phyloP scores from a whole-genome alignment of 2,888 invertebrate species.

The Microchrysa polita region DNA sequence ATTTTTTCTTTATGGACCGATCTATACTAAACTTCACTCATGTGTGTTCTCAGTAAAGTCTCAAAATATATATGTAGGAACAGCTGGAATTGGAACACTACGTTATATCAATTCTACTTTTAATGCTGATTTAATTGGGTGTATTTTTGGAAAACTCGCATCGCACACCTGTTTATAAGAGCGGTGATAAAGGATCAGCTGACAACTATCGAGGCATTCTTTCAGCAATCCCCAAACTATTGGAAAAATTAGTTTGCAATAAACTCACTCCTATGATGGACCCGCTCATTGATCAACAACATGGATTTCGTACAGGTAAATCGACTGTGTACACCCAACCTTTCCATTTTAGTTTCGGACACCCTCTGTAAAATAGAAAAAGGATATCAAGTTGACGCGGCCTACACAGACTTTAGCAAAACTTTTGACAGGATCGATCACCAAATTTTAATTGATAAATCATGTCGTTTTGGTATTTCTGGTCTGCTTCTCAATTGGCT shows the following conservation, averaged over 20 bases:
- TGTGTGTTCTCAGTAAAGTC: too few species aligned
- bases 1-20: too few species aligned
- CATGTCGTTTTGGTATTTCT: neutral
- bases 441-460: constrained; percentile 2
- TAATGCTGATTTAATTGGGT: too few species aligned
- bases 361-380: neutral
- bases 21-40: too few species aligned
- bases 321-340: neutral
- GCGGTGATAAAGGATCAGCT: neutral
- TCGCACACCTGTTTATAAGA: neutral
- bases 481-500: constrained; percentile 2
- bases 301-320: neutral
- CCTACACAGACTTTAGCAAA: constrained; percentile 2
- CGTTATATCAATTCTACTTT: too few species aligned
- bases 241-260: neutral
- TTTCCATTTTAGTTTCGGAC: neutral
- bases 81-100: too few species aligned
- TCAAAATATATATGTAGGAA: too few species aligned
- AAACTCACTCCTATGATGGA: neutral
- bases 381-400: neutral
- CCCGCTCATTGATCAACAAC: neutral
- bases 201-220: neutral
- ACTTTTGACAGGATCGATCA: neutral
- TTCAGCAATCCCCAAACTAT: constrained; percentile 3
- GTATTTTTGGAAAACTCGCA: neutral